Base-by-base conservation (phyloP, 2,113 vertebrate genomes). In the Podilymbus podiceps region DNA sequence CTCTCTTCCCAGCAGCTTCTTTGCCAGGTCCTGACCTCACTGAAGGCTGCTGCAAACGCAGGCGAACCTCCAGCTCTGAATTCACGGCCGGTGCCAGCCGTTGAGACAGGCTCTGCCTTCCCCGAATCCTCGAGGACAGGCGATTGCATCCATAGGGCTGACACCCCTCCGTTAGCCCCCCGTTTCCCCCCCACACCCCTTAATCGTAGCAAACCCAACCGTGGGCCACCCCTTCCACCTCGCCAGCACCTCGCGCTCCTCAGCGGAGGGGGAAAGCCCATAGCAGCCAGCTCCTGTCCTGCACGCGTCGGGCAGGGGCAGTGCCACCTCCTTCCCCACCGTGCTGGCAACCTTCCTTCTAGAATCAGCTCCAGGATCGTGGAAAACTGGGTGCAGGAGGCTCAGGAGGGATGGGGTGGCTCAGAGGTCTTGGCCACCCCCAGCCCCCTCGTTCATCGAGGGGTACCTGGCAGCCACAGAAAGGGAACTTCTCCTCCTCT, bases 41-140 rank as follows among this genome's bases (percentile, higher is more conserved):
- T 38, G 58, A 33, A 8, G 1, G 2, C 44, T 6, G 30, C 64
- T 33, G 50, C 50, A 55, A 42, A 42, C 14, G 17, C 58, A 38
- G 20, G 62, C 3, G 38, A n/a, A 27, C 31, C 40, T 56, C 42
- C 69, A 73, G 74, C 62, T 74, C 68, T 8, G 18, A 46, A 77
- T 30, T 28, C 62, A 12, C 2, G 4, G 25, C 25, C 3, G 2
- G 28, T 15, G 12, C 3, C 2, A 52, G 25, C 38, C 50, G 8
- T 0, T 0, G 44, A 49, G 79, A 11, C 25, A 12, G 35, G 53
- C 46, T 16, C 15, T 47, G 46, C 75, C 56, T 46, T 56, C 35
- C 71, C 33, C 24, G 1, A 24, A 20, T 1, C 35, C 62, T 8
- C 2, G 0, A 12, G 47, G 68, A 14, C 12, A 7, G 24, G 46